A percentile compares a stretch with the other conserved stretches of the same genome.
Conservation (phyloP, 2,113 vertebrate genomes). For the Fukomys damarensis region DNA sequence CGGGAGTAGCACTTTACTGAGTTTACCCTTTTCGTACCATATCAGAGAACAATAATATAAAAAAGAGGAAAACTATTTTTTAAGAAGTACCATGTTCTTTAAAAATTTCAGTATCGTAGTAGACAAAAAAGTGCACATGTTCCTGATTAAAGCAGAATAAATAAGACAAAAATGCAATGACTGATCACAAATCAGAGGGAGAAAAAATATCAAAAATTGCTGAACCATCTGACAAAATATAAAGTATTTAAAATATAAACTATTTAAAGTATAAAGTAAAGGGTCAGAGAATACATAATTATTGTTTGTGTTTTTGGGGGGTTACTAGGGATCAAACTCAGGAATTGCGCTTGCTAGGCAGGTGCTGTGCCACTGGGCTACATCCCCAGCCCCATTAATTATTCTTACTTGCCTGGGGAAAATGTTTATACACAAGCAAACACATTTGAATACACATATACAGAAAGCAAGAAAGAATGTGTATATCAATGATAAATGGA, state of each 20-base stretch:
- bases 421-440: neutral
- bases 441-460: neutral
- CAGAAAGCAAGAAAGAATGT: neutral
- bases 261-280: neutral
- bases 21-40: neutral
- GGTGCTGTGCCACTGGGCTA: too few relatives aligned
- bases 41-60: constrained; percentile 22
- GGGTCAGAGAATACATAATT: neutral
- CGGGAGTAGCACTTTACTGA: neutral
- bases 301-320: too few relatives aligned
- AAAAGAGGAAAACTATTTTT: neutral
- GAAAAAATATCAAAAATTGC: neutral
- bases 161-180: neutral
- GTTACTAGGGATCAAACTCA: too few relatives aligned
- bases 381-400: too few relatives aligned
- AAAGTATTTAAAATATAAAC: neutral
- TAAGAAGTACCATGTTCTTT: neutral
- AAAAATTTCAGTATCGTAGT: neutral
- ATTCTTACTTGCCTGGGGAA: neutral
- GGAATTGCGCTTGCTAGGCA: too few relatives aligned
- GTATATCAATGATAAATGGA: neutral
- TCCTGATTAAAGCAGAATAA: neutral
- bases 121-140: neutral
- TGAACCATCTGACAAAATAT: neutral
- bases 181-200: neutral